These are phyloP conservation scores for Rhinogobius similis DNA, from an alignment of 2,113 vertebrate species.

Conservation along the genomic window DNA sequence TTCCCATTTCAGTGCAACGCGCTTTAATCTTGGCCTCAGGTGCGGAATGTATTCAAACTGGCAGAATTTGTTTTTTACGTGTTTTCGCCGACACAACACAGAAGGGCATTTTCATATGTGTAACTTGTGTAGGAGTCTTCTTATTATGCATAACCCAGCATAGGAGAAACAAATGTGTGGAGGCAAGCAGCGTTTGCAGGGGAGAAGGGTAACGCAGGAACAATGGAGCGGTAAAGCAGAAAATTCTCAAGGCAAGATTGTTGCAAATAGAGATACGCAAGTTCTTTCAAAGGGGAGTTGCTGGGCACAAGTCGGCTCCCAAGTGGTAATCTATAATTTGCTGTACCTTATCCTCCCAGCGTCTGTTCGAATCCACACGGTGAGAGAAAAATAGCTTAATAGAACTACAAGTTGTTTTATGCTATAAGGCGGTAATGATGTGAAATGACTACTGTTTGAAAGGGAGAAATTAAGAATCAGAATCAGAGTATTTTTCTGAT, in stretches of 20 bases:
- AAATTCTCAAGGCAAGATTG: slow-evolving; percentile 3
- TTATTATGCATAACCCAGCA: slow-evolving; percentile 10
- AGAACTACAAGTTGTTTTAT: background rate
- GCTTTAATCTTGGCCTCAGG: slow-evolving; percentile 58
- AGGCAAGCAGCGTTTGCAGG: slow-evolving; percentile 2
- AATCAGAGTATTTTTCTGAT: too few relatives aligned
- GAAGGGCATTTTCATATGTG: slow-evolving; percentile 45
- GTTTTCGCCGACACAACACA: slow-evolving; percentile 35
- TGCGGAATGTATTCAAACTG: slow-evolving; percentile 50
- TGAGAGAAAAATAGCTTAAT: background rate
- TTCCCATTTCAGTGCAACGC: slow-evolving; percentile 46
- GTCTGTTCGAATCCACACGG: background rate
- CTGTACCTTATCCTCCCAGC: background rate
- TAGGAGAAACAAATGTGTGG: slow-evolving; percentile 22
- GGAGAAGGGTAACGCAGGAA: background rate
- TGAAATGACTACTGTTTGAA: background rate
- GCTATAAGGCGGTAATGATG: background rate
- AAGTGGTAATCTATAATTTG: background rate
- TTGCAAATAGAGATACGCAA: background rate
- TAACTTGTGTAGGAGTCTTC: slow-evolving; percentile 33
- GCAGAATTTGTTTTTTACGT: slow-evolving; percentile 32
- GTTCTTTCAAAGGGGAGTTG: background rate
- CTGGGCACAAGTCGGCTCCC: background rate
- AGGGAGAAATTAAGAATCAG: too few relatives aligned
- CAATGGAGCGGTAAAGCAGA: slow-evolving; percentile 7